Percentiles rank a stretch among this genome's conserved stretches.
phyloP scores from a whole-genome alignment of 2,113 vertebrate genomes.

The Hippocampus zosterae region DNA sequence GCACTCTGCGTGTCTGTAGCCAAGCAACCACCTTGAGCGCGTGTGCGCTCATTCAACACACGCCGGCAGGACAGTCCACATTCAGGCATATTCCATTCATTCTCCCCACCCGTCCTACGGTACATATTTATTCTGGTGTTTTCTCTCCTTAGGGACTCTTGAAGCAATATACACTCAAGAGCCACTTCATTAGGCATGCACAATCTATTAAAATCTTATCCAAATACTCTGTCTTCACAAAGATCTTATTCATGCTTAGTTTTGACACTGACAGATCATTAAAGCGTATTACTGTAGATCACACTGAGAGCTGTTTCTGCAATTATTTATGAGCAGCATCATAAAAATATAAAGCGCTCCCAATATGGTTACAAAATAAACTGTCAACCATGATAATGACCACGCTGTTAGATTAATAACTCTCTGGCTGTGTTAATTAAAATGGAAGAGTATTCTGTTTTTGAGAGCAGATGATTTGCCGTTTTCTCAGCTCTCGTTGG shows the following conservation, averaged over 20 bases:
- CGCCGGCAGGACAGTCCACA: conserved; percentile 55
- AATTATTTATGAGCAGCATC: no score
- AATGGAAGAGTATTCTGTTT: not conserved
- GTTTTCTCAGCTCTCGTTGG: not conserved
- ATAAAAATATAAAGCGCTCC: no score
- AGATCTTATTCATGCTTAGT: not conserved
- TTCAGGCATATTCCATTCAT: conserved; percentile 43
- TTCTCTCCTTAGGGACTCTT: not conserved
- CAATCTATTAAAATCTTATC: not conserved
- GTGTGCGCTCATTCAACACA: conserved; percentile 41
- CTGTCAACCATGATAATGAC: not conserved
- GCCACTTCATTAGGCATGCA: not conserved
- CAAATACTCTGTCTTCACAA: not conserved
- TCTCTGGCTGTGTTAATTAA: not conserved
- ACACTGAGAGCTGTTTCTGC: no score
- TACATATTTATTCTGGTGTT: not conserved
- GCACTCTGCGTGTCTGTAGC: conserved; percentile 48
- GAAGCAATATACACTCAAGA: not conserved
- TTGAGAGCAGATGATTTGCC: not conserved
- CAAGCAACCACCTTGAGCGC: conserved; percentile 41
- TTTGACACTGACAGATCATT: not conserved
- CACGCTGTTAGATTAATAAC: not conserved
- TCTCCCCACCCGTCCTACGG: not conserved
- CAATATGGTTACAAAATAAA: not conserved
- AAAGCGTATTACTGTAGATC: no score